Base-by-base conservation (phyloP, 1,140 invertebrate genomes). In the Oedothorax gibbosus region DNA sequence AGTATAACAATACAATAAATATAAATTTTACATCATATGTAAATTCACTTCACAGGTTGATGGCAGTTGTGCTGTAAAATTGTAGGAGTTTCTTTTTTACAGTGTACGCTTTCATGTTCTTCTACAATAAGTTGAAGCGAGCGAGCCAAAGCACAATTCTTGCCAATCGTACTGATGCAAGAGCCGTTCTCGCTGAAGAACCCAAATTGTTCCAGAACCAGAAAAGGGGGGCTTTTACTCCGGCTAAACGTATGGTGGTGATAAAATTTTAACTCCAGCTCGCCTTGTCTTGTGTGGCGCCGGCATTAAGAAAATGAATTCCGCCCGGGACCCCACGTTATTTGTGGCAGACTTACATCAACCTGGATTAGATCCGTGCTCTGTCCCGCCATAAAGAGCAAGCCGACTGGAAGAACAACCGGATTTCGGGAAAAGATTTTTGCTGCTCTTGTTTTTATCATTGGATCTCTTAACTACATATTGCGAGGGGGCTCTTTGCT, bases 241-340 rank as follows among this genome's bases (percentile, higher is more conserved):
- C 50, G 60, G 71, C 80, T 65, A 84, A 84, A 84, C 81, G 81
- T 84, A 84, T 84, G 81, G 81, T 69, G 71, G 81, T 57, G 81
- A 84, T 84, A 84, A 84, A 84, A 84, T 84, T 84, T 84, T 84
- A 84, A 84, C 71, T 72, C 68, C 80, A 77, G 75, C 75, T 60
- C 56, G 80, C 66, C 80, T 82, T 82, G 80, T 73, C 80, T 82
- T 73, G 68, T 35, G 35, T 68, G 79, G 79, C 79, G 79, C 79
- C 79, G 79, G 81, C 81, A 84, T 84, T 84, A 84, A 84, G 81
- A 57, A 84, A 84, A 84, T 84, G 81, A 84, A 84, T 84, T 84
- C 81, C 60, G 81, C 21, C 80, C 80, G 64, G 72, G 72, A 62
- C 72, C 72, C 15, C 50, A n/a, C 76, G 81, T 84, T 84, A 84